Evolutionary conservation across 2,113 vertebrate species (phyloP).

Genomic region (Callospermophilus lateralis): DNA sequence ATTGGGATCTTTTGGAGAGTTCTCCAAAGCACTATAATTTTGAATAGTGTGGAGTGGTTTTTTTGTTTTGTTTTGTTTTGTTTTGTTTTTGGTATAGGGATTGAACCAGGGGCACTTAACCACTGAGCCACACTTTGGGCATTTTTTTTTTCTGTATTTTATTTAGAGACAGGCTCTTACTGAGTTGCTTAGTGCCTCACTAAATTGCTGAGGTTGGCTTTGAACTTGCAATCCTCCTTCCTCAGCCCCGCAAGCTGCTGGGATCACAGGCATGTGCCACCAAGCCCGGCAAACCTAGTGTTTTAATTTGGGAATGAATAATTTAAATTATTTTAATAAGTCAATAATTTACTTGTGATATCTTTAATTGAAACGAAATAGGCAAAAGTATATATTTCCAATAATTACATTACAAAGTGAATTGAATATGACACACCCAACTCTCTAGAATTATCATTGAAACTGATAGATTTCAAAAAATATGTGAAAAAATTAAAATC

Average conservation of each 20-base stretch:
- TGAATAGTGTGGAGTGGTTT: not conserved
- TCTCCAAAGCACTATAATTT: conserved; percentile 33
- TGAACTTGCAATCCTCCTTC: too few relatives aligned
- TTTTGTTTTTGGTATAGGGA: too few relatives aligned
- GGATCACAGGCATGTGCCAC: too few relatives aligned
- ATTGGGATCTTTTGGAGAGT: not conserved
- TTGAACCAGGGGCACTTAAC: too few relatives aligned
- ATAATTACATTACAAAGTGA: conserved; percentile 51
- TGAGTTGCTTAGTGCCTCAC: too few relatives aligned
- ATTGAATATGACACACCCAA: not conserved
- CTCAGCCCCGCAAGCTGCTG: too few relatives aligned
- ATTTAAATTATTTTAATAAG: conserved; percentile 75
- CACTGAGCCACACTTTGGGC: too few relatives aligned
- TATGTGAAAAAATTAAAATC: conserved; percentile 42
- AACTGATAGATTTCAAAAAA: conserved; percentile 57
- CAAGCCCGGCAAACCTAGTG: not conserved
- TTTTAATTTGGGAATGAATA: conserved; percentile 71
- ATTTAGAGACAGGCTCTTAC: too few relatives aligned
- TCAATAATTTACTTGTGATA: conserved; percentile 30
- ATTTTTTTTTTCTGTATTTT: too few relatives aligned
- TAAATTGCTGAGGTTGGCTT: too few relatives aligned
- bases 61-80: too few relatives aligned
- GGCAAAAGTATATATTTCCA: conserved; percentile 41
- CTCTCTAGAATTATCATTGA: conserved; percentile 52
- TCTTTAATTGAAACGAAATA: conserved; percentile 57